Conservation (phyloP, 2,888 invertebrate genomes). For the Pandemis cinnamomeana region DNA sequence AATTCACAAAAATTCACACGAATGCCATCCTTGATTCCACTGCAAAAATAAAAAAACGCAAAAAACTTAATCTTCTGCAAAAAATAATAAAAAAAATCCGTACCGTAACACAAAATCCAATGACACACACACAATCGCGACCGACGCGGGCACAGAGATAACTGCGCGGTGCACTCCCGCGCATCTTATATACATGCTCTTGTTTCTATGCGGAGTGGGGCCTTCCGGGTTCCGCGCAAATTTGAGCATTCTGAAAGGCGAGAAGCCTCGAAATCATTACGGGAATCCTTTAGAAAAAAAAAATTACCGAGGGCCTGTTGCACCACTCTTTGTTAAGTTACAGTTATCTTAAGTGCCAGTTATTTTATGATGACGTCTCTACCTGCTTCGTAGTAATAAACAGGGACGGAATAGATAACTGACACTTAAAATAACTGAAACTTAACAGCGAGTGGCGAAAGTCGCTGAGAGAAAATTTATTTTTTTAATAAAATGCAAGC, state of each 20-base stretch:
- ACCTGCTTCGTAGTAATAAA: too few relatives aligned
- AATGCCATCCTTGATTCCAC: neutral
- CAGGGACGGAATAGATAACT: too few relatives aligned
- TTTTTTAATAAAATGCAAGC: too few relatives aligned
- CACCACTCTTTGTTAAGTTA: neutral
- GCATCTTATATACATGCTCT: constrained; percentile 39
- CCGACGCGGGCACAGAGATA: neutral
- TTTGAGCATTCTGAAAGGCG: neutral
- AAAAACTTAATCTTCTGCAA: neutral
- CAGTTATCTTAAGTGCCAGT: too few relatives aligned
- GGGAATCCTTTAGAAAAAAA: neutral
- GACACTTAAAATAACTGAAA: too few relatives aligned
- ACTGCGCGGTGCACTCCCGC: constrained; percentile 28
- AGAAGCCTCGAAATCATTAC: neutral
- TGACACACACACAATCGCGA: constrained; percentile 11
- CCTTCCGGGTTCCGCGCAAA: neutral
- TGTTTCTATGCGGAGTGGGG: constrained; percentile 28
- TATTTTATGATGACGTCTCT: too few relatives aligned
- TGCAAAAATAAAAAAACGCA: constrained; percentile 10
- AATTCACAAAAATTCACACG: neutral
- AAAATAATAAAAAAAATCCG: constrained; percentile 4
- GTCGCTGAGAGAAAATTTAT: too few relatives aligned
- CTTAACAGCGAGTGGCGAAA: too few relatives aligned
- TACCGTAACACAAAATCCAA: constrained; percentile 35
- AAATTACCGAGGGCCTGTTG: too few relatives aligned